phyloP scores from a whole-genome alignment of 2,797 vertebrate species.

The Sebastes jordani region DNA sequence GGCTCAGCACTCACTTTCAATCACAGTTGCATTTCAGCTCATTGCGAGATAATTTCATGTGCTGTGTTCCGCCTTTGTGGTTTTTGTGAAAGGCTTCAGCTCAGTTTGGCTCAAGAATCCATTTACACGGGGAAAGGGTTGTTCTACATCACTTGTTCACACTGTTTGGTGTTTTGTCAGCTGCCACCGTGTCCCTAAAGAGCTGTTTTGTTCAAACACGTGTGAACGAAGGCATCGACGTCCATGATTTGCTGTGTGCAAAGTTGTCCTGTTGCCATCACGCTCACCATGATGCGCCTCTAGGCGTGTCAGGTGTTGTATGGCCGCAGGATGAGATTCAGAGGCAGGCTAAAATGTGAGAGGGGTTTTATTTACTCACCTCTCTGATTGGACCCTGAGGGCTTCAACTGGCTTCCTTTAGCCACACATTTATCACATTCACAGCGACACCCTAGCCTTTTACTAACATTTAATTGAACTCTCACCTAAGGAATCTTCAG shows the following conservation, averaged over 20 bases:
- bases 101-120: conserved; percentile 5
- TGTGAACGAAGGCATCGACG: not conserved
- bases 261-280: not conserved
- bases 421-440: conserved; percentile 1
- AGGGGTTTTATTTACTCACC: not conserved
- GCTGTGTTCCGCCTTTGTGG: not conserved
- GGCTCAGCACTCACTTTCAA: not conserved
- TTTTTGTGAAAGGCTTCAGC: not conserved
- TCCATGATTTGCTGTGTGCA: not conserved
- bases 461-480: conserved; percentile 41
- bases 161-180: conserved; percentile 33
- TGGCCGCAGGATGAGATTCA: not conserved
- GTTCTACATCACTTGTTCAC: conserved; percentile 8
- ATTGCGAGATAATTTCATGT: conserved; percentile 20
- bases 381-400: conserved; percentile 33
- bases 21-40: conserved; percentile 28
- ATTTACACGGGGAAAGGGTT: not conserved
- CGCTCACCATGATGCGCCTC: not conserved
- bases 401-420: not conserved
- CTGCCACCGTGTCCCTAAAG: conserved; percentile 16
- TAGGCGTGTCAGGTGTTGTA: not conserved
- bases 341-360: not conserved
- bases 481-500: not conserved
- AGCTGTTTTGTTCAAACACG: conserved; percentile 17
- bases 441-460: not conserved